A percentile compares a stretch with the other conserved stretches of the same genome.
These are phyloP conservation scores for Ceyx margarethae DNA, from an alignment of 2,113 vertebrate genomes.

Conservation along the genomic window DNA sequence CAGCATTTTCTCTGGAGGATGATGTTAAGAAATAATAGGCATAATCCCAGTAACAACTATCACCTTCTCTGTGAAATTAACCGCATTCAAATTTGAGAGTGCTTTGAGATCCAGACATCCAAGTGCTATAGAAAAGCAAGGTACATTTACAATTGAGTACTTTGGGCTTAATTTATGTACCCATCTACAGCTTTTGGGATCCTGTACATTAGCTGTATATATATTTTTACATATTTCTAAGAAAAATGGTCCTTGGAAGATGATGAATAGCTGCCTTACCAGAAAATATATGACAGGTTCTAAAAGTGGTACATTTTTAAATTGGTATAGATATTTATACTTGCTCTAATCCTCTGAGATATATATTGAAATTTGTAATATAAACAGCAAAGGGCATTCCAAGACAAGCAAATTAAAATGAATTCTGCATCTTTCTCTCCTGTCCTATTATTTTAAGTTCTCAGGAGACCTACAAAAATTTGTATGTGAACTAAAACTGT, in stretches of 20 bases:
- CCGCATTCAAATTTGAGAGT: not conserved
- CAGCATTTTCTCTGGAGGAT: not conserved
- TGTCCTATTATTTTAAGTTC: conserved; percentile 51
- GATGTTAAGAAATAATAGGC: not conserved
- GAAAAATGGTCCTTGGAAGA: conserved; percentile 48
- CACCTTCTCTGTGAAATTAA: not conserved
- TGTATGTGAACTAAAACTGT: conserved; percentile 45
- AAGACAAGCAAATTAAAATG: conserved; percentile 70
- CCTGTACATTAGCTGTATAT: conserved; percentile 15
- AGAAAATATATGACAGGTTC: conserved; percentile 51
- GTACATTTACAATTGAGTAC: conserved; percentile 3
- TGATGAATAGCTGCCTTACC: conserved; percentile 43
- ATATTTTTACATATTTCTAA: conserved; percentile 44
- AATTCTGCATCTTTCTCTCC: conserved; percentile 60
- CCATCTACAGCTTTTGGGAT: conserved; percentile 42
- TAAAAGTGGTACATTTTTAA: conserved; percentile 54
- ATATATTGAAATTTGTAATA: conserved; percentile 50
- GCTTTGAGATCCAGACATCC: not conserved
- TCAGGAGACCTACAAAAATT: conserved; percentile 53
- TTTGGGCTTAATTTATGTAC: conserved; percentile 27
- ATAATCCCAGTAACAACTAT: not conserved
- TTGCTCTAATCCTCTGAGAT: conserved; percentile 61
- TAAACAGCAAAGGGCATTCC: conserved; percentile 59
- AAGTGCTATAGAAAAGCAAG: not conserved
- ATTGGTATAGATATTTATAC: conserved; percentile 58